These are phyloP conservation scores for Sinella curviseta DNA, from an alignment of 1,140 invertebrate genomes.

Conservation along the genomic window DNA sequence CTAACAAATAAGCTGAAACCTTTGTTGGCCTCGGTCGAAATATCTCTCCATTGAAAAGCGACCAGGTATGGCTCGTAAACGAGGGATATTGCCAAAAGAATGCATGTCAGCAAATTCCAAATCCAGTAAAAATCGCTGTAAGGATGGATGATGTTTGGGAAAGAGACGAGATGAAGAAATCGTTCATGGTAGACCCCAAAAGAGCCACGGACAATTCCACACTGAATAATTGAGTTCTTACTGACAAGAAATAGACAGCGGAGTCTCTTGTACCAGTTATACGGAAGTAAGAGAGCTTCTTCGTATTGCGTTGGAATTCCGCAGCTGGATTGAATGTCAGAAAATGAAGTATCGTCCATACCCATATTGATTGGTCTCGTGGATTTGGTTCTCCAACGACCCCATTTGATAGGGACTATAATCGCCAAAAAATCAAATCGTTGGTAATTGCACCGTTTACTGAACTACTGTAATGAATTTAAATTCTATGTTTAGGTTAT, in stretches of 20 bases:
- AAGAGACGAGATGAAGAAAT: neutral
- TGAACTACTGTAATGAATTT: too few relatives aligned
- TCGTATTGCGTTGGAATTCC: neutral
- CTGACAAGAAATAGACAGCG: neutral
- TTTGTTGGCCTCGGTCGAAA: neutral
- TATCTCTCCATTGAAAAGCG: neutral
- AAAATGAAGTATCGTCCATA: too few relatives aligned
- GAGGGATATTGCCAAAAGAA: neutral
- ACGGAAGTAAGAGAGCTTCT: neutral
- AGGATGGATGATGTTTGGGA: slow-evolving; percentile 1
- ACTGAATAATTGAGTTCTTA: neutral
- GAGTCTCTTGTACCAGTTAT: neutral
- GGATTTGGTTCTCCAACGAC: too few relatives aligned
- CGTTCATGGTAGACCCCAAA: neutral
- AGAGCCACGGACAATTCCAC: neutral
- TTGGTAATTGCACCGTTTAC: too few relatives aligned
- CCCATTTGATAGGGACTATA: too few relatives aligned
- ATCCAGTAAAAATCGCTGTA: neutral
- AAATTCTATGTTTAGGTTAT: too few relatives aligned
- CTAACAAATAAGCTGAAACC: neutral
- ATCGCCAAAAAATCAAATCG: too few relatives aligned
- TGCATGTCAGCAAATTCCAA: neutral
- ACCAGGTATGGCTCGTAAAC: slow-evolving; percentile 1
- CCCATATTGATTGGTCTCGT: too few relatives aligned
- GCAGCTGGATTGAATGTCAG: too few relatives aligned